Base-by-base conservation (phyloP, 2,113 vertebrate genomes). In the Oxygymnocypris stewartii region DNA sequence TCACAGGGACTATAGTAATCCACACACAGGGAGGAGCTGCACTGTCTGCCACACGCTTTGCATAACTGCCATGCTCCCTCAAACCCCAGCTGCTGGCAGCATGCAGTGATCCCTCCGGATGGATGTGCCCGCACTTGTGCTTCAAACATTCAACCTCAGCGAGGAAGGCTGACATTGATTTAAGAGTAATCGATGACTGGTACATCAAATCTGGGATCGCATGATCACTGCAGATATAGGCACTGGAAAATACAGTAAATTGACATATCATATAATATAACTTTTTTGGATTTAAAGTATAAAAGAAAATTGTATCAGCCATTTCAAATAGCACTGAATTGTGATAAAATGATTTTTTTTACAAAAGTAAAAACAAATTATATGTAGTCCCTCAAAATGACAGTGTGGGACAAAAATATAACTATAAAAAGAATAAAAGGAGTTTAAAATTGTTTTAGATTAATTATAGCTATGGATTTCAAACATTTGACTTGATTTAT, bases 21-120 rank as follows among this genome's bases (percentile, higher is more conserved):
- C 69, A 74, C 31, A 75, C 69, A 42, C 69, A 75, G 82, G 82
- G 82, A 74, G 82, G 81, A 83, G 61, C 28, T 51, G 76, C 49
- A 54, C 76, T 63, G 78, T 63, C 35, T 61, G 69, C 67, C 67
- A 54, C 51, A 84, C 13, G 18, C 49, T 84, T 84, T 84, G 69
- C 82, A 84, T 84, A 84, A 84, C 82, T 59, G 69, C 82, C 82
- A 84, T 74, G 69, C 82, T 25, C 31, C 49, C 31, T 28, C 28
- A 61, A 54, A 51, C 80, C 44, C 63, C 80, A 74, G 82, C 47
- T 59, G 82, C 51, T 25, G 49, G 49, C 69, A 84, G 69, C 65
- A 73, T 40, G 67, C 49, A 51, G 23, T 8, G 69, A 54, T 74
- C 69, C 82, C 82, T 59, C 13, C 12, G 23, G 18, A 59, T 42